Evolutionary conservation across 2,797 vertebrate genomes (phyloP).

Genomic region (Pterois miles): DNA sequence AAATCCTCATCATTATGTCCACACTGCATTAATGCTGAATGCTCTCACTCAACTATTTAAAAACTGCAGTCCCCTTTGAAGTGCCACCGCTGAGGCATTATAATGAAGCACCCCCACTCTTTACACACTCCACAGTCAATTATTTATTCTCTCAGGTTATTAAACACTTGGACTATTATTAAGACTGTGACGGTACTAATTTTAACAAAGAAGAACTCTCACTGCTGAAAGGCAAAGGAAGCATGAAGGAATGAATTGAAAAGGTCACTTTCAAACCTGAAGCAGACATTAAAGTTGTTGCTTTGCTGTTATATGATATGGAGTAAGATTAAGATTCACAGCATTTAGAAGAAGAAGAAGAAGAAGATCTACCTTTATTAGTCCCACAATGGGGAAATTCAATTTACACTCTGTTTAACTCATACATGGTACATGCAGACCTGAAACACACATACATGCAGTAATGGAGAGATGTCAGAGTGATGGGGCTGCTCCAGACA

Average conservation of each 20-base stretch:
- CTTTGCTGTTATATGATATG: neutral
- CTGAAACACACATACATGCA: too few species aligned
- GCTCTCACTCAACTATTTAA: constrained; percentile 76
- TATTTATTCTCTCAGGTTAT: constrained; percentile 66
- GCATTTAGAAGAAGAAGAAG: too few species aligned
- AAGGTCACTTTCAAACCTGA: neutral
- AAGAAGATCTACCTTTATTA: too few species aligned
- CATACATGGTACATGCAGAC: too few species aligned
- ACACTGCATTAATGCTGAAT: constrained; percentile 66
- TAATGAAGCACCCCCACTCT: constrained; percentile 57
- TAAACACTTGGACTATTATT: constrained; percentile 60
- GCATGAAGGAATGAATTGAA: neutral
- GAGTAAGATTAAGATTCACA: neutral
- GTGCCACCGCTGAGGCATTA: constrained; percentile 17
- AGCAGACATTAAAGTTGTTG: neutral
- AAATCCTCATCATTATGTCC: constrained; percentile 53
- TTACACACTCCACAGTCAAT: constrained; percentile 43
- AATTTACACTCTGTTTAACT: too few species aligned
- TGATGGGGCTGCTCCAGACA: too few species aligned
- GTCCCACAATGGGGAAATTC: too few species aligned
- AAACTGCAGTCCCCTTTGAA: constrained; percentile 57
- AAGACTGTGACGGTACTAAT: constrained; percentile 29
- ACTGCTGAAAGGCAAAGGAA: neutral
- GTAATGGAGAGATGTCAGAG: too few species aligned
- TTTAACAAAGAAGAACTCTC: constrained; percentile 33